These are phyloP conservation scores for Thaumetopoea pityocampa DNA, from an alignment of 1,140 invertebrate genomes.

Conservation along the genomic window DNA sequence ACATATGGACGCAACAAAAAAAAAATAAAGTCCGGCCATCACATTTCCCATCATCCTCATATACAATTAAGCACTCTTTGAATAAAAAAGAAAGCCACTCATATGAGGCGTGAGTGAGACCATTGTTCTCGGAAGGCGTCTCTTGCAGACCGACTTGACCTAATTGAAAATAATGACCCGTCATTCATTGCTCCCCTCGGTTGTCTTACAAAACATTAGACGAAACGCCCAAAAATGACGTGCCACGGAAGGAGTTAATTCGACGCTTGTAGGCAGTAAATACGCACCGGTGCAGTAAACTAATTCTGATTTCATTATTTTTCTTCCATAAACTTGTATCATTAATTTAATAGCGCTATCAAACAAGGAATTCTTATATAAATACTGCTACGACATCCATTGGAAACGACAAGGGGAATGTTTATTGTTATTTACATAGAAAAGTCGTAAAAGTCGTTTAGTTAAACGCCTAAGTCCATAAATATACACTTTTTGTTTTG, in stretches of 20 bases:
- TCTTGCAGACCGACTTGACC: constrained; percentile 61
- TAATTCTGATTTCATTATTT: constrained; percentile 46
- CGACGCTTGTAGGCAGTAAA: constrained; percentile 11
- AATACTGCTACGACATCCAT: too few relatives aligned
- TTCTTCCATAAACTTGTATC: constrained; percentile 48
- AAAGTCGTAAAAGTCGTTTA: too few relatives aligned
- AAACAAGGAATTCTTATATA: constrained; percentile 42
- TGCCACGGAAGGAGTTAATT: constrained; percentile 32
- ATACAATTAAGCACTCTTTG: constrained; percentile 55
- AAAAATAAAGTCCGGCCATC: constrained; percentile 32
- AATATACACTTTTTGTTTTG: too few relatives aligned
- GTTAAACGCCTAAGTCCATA: too few relatives aligned
- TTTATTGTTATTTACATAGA: too few relatives aligned
- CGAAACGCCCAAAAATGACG: constrained; percentile 28
- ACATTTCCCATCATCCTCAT: constrained; percentile 41
- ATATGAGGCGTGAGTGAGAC: constrained; percentile 57
- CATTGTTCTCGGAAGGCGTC: constrained; percentile 66
- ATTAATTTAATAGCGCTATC: constrained; percentile 57
- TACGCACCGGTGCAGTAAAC: constrained; percentile 26
- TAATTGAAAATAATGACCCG: constrained; percentile 72
- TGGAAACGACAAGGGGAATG: too few relatives aligned
- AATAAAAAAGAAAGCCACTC: constrained; percentile 61
- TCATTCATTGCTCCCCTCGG: constrained; percentile 56
- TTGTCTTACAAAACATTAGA: constrained; percentile 51
- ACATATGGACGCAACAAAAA: constrained; percentile 27